A percentile compares a stretch with the other conserved stretches of the same genome.
Evolutionary conservation across 2,113 vertebrate species (phyloP).

Genomic region (Meleagris gallopavo): DNA sequence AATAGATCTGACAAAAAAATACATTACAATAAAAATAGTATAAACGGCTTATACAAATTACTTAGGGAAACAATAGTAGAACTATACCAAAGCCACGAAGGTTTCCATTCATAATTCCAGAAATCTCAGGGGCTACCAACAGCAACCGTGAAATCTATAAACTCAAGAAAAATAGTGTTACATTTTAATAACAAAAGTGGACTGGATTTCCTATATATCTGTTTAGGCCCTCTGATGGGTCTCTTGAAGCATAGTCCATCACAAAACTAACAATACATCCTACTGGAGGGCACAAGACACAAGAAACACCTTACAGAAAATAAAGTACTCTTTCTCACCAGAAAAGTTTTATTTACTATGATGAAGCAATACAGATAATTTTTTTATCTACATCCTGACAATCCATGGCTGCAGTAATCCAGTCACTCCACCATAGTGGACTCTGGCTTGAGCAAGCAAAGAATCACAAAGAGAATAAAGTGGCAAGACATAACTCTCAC

Average conservation of each 20-base stretch:
- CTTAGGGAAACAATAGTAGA: not conserved
- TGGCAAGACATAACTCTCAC: rapidly evolving
- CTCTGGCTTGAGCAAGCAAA: not conserved
- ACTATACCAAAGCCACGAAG: not conserved
- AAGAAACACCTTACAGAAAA: not conserved
- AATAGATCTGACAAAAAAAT: not conserved
- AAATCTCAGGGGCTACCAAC: rapidly evolving
- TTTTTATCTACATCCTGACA: not conserved
- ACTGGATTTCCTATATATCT: not conserved
- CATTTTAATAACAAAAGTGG: not conserved
- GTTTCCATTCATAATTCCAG: not conserved
- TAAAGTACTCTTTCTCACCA: not conserved
- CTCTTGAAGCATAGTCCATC: not conserved
- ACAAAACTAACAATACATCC: not conserved
- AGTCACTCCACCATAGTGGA: not conserved
- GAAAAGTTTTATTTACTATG: not conserved
- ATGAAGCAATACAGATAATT: not conserved
- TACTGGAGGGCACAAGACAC: not conserved
- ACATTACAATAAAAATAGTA: not conserved
- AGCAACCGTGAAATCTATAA: not conserved
- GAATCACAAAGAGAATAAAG: not conserved
- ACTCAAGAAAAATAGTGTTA: not conserved
- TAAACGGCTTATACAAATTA: not conserved
- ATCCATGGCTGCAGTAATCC: not conserved
- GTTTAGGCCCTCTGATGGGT: not conserved